Base-by-base conservation (phyloP, 2,113 vertebrate genomes). In the Heterocephalus glaber region DNA sequence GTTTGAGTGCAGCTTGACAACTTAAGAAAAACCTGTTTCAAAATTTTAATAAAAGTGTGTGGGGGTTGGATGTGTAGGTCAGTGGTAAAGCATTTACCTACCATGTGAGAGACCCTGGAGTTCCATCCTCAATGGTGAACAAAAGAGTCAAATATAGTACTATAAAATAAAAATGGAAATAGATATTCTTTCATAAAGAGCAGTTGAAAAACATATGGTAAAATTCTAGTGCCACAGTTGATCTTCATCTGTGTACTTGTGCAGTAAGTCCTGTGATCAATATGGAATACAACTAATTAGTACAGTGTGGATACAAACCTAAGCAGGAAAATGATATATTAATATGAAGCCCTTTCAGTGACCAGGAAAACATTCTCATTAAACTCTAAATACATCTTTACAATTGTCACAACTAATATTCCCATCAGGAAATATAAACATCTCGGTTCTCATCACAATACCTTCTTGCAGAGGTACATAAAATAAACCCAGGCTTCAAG, bases 401-500 rank as follows among this genome's bases (percentile, higher is more conserved):
- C 11, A 94, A 77, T 82, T 13, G 60, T 92, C 89, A 77, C 47
- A 72, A 81, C 68, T 81, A 68, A 56, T 65, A 95, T 93, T 95
- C 84, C n/a, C 54, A 95, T 89, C 35, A 47, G 30, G 41, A 89
- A 95, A 85, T 26, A 7, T 49, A 92, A 80, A 94, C 61, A 92
- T 89, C 93, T 63, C 66, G 49, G 13, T 94, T 74, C 68, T 83
- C 41, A 90, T 87, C 3, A 7, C 63, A 94, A 96, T 33, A 41
- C 16, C 33, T 86, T 80, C 81, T 63, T 49, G 7, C 63, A 77
- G 65, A 89, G 26, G 52, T 92, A 5, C 60, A 72, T 61, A 87
- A 96, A 92, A 89, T 86, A 86, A 96, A 86, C 16, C 5, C 20
- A 91, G 94, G 16, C 17, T 65, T 58, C 33, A 92, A 92, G 8